phyloP scores from a whole-genome alignment of 2,113 vertebrate genomes.

The Leucoraja erinaceus region DNA sequence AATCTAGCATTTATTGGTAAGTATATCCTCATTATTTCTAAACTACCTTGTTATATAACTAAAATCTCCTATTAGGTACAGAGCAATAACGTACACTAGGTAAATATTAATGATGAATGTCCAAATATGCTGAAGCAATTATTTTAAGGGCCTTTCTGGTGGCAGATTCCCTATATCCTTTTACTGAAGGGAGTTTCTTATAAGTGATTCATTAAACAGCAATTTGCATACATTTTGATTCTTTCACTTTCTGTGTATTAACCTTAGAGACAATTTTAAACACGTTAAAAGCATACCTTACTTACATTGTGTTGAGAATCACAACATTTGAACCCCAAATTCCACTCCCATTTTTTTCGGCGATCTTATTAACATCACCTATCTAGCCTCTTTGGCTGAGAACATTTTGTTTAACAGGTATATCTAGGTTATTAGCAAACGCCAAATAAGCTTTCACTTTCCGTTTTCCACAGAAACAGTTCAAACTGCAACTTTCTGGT shows the following conservation, averaged over 20 bases:
- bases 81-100: neutral
- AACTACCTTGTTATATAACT: neutral
- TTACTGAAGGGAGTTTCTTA: neutral
- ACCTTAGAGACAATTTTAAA: neutral
- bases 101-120: neutral
- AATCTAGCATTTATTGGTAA: neutral
- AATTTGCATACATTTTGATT: neutral
- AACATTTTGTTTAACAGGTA: neutral
- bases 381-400: neutral
- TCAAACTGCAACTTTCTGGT: too few relatives aligned
- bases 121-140: neutral
- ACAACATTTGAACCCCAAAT: neutral
- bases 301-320: neutral
- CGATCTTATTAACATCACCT: neutral
- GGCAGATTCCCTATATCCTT: neutral
- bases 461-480: too few relatives aligned
- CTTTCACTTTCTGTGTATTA: neutral
- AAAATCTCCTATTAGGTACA: neutral
- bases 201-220: neutral
- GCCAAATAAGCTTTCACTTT: neutral
- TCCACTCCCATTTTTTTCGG: neutral
- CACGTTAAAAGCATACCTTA: neutral
- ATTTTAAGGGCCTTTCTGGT: neutral
- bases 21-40: neutral
- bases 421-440: neutral